Percentiles rank a stretch among this genome's conserved stretches.
These are phyloP conservation scores for Caenorhabditis sp. DNA, from an alignment of 2,888 invertebrate species.

Conservation along the genomic window DNA sequence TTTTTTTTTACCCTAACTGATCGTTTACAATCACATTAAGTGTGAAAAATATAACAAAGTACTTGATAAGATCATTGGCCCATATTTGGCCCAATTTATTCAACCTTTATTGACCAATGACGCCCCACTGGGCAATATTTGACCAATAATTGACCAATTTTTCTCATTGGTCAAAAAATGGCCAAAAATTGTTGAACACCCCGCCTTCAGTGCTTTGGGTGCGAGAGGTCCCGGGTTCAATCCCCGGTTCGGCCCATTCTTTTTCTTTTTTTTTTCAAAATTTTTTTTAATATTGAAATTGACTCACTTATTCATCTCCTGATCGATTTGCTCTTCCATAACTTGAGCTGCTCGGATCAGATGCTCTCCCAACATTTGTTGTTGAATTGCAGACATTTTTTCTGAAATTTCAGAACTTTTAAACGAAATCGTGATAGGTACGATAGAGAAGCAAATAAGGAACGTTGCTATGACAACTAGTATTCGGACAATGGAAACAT, in stretches of 20 bases:
- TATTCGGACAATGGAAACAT: conserved; percentile 4
- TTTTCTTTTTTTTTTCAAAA: background rate
- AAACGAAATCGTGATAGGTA: background rate
- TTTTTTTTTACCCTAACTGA: too few relatives aligned
- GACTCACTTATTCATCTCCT: conserved; percentile 47
- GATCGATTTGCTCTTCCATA: conserved; percentile 52
- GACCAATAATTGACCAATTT: too few relatives aligned
- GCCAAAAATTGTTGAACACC: too few relatives aligned
- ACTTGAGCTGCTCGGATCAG: conserved; percentile 53
- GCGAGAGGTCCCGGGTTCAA: conserved; percentile 70
- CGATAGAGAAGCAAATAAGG: background rate
- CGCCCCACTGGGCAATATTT: too few relatives aligned
- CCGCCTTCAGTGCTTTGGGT: too few relatives aligned
- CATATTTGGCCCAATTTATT: too few relatives aligned
- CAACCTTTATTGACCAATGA: too few relatives aligned
- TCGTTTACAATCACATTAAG: too few relatives aligned
- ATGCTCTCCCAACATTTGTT: conserved; percentile 41
- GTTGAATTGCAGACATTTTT: conserved; percentile 32
- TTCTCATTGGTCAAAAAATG: too few relatives aligned
- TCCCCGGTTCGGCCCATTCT: conserved; percentile 61
- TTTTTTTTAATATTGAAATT: background rate
- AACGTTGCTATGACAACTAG: conserved; percentile 1
- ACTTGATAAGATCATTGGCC: too few relatives aligned
- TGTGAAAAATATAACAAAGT: too few relatives aligned
- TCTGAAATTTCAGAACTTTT: too few relatives aligned